Percentiles rank a stretch among this genome's conserved stretches.
Evolutionary conservation across 1,140 invertebrate genomes (phyloP).

Genomic region (Pogonus chalceus): DNA sequence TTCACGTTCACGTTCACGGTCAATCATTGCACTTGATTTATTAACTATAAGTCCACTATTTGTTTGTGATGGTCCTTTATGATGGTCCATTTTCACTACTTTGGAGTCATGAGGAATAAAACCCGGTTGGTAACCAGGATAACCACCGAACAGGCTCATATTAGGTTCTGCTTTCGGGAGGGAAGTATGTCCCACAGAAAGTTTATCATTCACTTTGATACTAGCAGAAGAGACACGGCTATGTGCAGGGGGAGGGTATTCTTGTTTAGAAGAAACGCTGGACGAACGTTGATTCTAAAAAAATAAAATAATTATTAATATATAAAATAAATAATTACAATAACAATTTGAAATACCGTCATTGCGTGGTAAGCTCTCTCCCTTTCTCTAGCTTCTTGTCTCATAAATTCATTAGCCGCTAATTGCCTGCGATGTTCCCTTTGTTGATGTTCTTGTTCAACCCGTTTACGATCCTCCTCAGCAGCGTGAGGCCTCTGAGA

Average conservation of each 20-base stretch:
- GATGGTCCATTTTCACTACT: conserved; percentile 36
- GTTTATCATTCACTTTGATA: conserved; percentile 45
- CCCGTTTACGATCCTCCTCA: conserved; percentile 28
- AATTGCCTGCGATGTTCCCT: conserved; percentile 32
- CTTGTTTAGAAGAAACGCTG: conserved; percentile 41
- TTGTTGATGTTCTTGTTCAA: conserved; percentile 25
- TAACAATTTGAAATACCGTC: conserved; percentile 14
- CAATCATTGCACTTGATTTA: conserved; percentile 32
- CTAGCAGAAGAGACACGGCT: conserved; percentile 34
- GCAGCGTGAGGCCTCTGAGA: conserved; percentile 27
- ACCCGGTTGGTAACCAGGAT: conserved; percentile 50
- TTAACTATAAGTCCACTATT: conserved; percentile 29
- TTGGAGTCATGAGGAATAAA: conserved; percentile 42
- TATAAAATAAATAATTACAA: neutral
- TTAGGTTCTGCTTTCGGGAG: conserved; percentile 62
- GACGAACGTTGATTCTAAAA: conserved; percentile 34
- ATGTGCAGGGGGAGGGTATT: conserved; percentile 49
- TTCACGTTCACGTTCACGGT: conserved; percentile 43
- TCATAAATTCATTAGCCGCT: conserved; percentile 21
- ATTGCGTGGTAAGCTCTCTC: conserved; percentile 21
- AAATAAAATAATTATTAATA: conserved; percentile 2
- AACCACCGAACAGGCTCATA: conserved; percentile 57
- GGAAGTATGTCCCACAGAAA: conserved; percentile 39
- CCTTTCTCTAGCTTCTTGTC: conserved; percentile 20
- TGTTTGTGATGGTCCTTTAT: conserved; percentile 39